phyloP scores from a whole-genome alignment of 2,113 vertebrate genomes.

The Solea solea region DNA sequence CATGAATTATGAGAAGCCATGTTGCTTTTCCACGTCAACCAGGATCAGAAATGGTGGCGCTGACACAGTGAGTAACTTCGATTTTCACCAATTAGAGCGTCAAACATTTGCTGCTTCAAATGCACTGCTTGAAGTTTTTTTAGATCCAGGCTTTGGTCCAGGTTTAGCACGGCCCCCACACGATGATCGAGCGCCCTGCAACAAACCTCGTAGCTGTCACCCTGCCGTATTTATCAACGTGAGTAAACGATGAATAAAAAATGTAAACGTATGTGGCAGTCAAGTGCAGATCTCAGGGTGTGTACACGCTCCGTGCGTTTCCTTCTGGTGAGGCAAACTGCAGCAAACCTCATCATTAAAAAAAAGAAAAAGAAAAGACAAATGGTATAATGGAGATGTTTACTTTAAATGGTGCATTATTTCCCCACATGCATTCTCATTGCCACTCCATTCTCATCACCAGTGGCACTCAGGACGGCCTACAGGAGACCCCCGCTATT shows the following conservation, averaged over 20 bases:
- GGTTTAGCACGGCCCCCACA: conserved; percentile 28
- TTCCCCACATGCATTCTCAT: conserved; percentile 47
- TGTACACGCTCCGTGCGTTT: not conserved
- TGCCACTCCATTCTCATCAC: conserved; percentile 53
- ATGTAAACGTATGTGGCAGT: conserved; percentile 18
- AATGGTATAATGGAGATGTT: conserved; percentile 21
- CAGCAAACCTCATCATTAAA: conserved; percentile 1
- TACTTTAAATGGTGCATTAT: conserved; percentile 50
- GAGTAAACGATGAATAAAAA: conserved; percentile 38
- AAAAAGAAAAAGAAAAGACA: conserved; percentile 19
- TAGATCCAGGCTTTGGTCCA: conserved; percentile 43
- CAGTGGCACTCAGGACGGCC: conserved; percentile 31
- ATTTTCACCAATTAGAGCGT: conserved; percentile 33
- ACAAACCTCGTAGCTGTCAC: conserved; percentile 41
- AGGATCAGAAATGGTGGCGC: conserved; percentile 25
- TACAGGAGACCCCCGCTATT: conserved; percentile 49
- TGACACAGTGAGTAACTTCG: no score
- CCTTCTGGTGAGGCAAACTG: conserved; percentile 2
- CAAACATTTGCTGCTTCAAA: conserved; percentile 48
- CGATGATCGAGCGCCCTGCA: conserved; percentile 50
- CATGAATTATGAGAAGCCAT: conserved; percentile 38
- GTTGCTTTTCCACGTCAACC: conserved; percentile 27
- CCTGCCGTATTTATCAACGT: conserved; percentile 57
- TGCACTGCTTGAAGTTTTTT: conserved; percentile 33
- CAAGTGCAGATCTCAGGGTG: not conserved